Evolutionary conservation across 2,888 invertebrate genomes (phyloP).

Genomic region (Corbicula japonica): DNA sequence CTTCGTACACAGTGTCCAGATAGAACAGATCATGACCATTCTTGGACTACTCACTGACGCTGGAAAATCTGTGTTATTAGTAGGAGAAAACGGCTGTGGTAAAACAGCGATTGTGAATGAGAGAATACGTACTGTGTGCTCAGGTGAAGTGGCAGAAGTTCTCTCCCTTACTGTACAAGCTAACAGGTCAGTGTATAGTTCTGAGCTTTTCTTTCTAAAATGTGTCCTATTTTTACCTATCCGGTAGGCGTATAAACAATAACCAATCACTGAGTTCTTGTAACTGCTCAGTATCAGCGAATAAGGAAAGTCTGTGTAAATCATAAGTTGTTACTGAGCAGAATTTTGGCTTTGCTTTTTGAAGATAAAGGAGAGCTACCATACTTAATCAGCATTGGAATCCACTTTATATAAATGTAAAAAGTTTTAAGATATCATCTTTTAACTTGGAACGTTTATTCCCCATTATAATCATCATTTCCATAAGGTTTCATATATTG

Average conservation of each 20-base stretch:
- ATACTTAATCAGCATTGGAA: too few species aligned
- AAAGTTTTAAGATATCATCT: too few species aligned
- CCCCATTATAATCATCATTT: too few species aligned
- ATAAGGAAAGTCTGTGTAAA: not conserved
- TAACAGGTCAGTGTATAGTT: constrained; percentile 78
- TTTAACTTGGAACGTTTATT: too few species aligned
- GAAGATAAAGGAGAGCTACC: too few species aligned
- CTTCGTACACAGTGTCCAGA: constrained; percentile 84
- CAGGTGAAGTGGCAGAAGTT: constrained; percentile 86
- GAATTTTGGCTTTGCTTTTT: too few species aligned
- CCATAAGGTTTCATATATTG: too few species aligned
- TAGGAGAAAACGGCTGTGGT: constrained; percentile 86
- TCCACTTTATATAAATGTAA: too few species aligned
- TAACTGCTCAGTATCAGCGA: not conserved
- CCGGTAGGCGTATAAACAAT: too few species aligned
- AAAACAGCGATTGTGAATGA: constrained; percentile 85
- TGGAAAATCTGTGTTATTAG: constrained; percentile 84
- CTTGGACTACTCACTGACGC: constrained; percentile 85
- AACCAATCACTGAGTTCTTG: not conserved
- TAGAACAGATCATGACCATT: constrained; percentile 73
- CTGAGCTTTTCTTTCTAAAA: not conserved
- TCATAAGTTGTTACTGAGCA: not conserved
- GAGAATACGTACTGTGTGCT: constrained; percentile 85
- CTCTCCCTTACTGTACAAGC: constrained; percentile 82
- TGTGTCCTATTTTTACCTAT: not conserved